A percentile compares a stretch with the other conserved stretches of the same genome.
Evolutionary conservation across 2,113 vertebrate species (phyloP).

Genomic region (human): GRCh38 chr7:216501-217000

Average conservation of each 20-base stretch:
- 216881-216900: not conserved
- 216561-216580: not conserved
- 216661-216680: too few species aligned
- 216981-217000: constrained; percentile 40
- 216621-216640: fast-evolving
- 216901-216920: not conserved
- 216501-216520: fast-evolving
- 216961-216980: not conserved
- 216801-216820: constrained; percentile 7
- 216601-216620: too few species aligned
- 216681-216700: not conserved
- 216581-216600: not conserved
- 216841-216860: constrained; percentile 20
- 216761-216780: not conserved
- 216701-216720: too few species aligned
- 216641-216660: not conserved
- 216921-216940: constrained; percentile 17
- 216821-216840: not conserved
- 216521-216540: fast-evolving
- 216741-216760: not conserved
- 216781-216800: not conserved
- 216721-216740: not conserved
- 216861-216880: not conserved
- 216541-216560: not conserved
- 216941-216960: constrained; percentile 1